Conservation (phyloP, 1,140 invertebrate species). For the Hycleus cichorii region DNA sequence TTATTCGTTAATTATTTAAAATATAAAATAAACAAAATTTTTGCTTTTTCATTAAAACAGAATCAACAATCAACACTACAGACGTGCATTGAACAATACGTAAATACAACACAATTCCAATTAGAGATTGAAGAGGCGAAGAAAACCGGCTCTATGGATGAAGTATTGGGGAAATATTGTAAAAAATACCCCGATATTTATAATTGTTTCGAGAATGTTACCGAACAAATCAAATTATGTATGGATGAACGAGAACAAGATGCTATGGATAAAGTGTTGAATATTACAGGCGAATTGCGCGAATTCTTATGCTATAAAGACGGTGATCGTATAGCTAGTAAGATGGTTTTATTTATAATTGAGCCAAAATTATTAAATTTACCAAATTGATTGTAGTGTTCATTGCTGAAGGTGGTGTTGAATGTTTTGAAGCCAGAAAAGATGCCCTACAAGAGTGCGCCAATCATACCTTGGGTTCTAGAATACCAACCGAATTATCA, state of each 20-base stretch:
- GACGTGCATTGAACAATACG: slow-evolving; percentile 21
- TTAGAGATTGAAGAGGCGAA: slow-evolving; percentile 53
- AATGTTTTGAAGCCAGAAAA: slow-evolving; percentile 58
- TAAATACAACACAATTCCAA: slow-evolving; percentile 39
- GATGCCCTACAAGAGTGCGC: slow-evolving; percentile 54
- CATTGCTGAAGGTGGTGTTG: slow-evolving; percentile 66
- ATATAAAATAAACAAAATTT: background rate
- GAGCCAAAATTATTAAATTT: too few species aligned
- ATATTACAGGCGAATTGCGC: slow-evolving; percentile 57
- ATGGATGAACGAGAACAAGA: slow-evolving; percentile 53
- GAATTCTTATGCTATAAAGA: slow-evolving; percentile 69
- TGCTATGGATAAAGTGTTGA: slow-evolving; percentile 51
- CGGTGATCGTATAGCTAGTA: slow-evolving; percentile 71
- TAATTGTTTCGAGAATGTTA: slow-evolving; percentile 54
- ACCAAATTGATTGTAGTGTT: slow-evolving; percentile 53
- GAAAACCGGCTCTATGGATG: slow-evolving; percentile 47
- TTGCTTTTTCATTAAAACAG: slow-evolving; percentile 21
- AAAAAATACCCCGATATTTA: slow-evolving; percentile 51
- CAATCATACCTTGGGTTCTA: slow-evolving; percentile 49
- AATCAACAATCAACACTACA: slow-evolving; percentile 27
- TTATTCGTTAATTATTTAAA: background rate
- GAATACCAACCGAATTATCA: slow-evolving; percentile 41
- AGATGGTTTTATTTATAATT: slow-evolving; percentile 27
- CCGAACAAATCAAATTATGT: slow-evolving; percentile 51
- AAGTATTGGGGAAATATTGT: slow-evolving; percentile 64